Base-by-base conservation (phyloP, 2,113 vertebrate genomes). In the Lipotes vexillifer region DNA sequence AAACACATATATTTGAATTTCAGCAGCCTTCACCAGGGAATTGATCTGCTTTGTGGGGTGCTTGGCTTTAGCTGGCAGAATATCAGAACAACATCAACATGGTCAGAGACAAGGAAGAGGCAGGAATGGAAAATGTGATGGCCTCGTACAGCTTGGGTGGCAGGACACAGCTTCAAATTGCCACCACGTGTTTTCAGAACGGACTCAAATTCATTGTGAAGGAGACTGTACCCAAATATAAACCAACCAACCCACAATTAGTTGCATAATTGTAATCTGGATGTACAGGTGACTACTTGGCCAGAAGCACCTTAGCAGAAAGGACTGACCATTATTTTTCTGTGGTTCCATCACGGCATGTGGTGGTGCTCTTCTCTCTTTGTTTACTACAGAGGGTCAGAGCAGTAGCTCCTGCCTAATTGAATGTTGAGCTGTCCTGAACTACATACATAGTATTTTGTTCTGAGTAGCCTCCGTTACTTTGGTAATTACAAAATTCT, bases 91-190 rank as follows among this genome's bases (percentile, higher is more conserved):
- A 20, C 44, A 88, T 74, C 33, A 20, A 10, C 38, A 18, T 41
- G 61, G 75, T 87, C 65, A 75, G 49, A 75, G 94, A 77, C 31
- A 52, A 69, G 68, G 44, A 44, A 78, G 18, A 78, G 18, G 82
- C n/a, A 75, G 63, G 44, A 82, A 55, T 38, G 49, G 86, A 95
- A 94, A 66, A 6, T 15, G 1, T 1, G 5, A 57, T 2, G 63
- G n/a, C 18, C 66, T 36, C 36, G 13, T 13, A 81, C 86, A 91
- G 93, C 93, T 89, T 94, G 65, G 87, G 91, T 93, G 88, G 96
- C 15, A 29, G 55, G 72, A 89, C 78, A 71, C 13, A 87, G 69
- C n/a, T 57, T 97, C 94, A 95, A 83, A 94, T 93, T 89, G 89
- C 63, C 86, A 90, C 61, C 89, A 88, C 92, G 86, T 95, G 57